Evolutionary conservation across 2,113 vertebrate genomes (phyloP).

Genomic region (Camarhynchus parvulus): DNA sequence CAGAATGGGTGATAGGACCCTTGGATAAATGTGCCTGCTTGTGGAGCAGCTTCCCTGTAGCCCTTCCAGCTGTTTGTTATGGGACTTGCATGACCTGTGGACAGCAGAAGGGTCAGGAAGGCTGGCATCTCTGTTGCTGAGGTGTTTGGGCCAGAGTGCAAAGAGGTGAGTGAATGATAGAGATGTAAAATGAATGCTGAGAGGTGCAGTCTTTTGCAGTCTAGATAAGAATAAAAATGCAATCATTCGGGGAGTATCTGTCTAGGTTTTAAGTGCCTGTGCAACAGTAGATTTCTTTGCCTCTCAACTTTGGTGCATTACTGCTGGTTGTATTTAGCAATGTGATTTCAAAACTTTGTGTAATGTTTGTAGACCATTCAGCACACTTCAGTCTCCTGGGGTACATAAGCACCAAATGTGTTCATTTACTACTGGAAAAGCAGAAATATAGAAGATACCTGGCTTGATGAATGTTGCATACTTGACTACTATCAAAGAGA

Average conservation of each 20-base stretch:
- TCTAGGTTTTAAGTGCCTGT: neutral
- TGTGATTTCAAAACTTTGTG: neutral
- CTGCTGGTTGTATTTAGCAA: neutral
- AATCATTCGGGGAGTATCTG: neutral
- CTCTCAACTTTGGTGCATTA: neutral
- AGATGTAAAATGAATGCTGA: neutral
- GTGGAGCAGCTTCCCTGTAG: neutral
- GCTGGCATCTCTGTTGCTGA: neutral
- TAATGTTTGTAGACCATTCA: neutral
- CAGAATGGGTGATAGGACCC: neutral
- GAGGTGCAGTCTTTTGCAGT: neutral
- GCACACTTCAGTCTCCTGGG: neutral
- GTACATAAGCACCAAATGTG: neutral
- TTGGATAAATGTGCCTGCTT: neutral
- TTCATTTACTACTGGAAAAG: neutral
- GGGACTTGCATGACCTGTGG: neutral
- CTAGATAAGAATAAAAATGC: neutral
- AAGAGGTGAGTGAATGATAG: neutral
- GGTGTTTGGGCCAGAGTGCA: neutral
- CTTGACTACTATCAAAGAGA: neutral
- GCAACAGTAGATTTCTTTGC: neutral
- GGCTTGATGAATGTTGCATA: neutral
- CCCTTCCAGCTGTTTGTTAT: neutral
- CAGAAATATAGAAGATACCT: neutral
- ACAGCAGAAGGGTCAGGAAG: neutral